Evolutionary conservation across 2,113 vertebrate genomes (phyloP).

Genomic region (Progne subis): DNA sequence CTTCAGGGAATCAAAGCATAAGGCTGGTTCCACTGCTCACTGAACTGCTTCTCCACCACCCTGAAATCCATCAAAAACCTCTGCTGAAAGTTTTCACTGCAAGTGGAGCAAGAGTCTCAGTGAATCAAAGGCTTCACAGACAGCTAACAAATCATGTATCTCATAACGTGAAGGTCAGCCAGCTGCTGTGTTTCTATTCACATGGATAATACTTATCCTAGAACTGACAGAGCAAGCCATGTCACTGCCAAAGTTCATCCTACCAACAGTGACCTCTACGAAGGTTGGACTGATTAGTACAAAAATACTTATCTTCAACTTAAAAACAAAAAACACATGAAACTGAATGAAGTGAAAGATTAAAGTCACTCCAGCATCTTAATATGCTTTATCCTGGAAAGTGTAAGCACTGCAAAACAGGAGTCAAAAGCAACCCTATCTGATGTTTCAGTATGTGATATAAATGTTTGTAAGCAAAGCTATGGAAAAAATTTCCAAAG

Average conservation of each 20-base stretch:
- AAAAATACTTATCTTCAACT: background rate
- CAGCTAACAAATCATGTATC: background rate
- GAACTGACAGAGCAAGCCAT: background rate
- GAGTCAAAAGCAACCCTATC: background rate
- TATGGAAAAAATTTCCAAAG: background rate
- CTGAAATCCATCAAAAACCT: constrained; percentile 14
- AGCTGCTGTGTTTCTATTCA: background rate
- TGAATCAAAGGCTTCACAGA: background rate
- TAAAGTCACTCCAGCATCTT: background rate
- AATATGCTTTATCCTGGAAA: background rate
- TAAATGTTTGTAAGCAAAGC: background rate
- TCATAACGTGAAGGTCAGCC: background rate
- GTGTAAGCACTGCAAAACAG: background rate
- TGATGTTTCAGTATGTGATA: background rate
- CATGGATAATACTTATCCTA: background rate
- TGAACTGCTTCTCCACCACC: background rate
- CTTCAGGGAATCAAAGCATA: background rate
- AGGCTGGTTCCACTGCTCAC: background rate
- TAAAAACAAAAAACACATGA: background rate
- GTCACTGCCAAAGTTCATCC: background rate
- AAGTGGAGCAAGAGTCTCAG: background rate
- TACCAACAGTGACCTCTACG: background rate
- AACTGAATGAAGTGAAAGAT: background rate
- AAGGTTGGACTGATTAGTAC: background rate
- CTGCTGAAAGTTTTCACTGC: background rate